Percentiles rank a stretch among this genome's conserved stretches.
These are phyloP conservation scores for Hypotaenidia okinawae DNA, from an alignment of 2,797 vertebrate genomes.

Conservation along the genomic window DNA sequence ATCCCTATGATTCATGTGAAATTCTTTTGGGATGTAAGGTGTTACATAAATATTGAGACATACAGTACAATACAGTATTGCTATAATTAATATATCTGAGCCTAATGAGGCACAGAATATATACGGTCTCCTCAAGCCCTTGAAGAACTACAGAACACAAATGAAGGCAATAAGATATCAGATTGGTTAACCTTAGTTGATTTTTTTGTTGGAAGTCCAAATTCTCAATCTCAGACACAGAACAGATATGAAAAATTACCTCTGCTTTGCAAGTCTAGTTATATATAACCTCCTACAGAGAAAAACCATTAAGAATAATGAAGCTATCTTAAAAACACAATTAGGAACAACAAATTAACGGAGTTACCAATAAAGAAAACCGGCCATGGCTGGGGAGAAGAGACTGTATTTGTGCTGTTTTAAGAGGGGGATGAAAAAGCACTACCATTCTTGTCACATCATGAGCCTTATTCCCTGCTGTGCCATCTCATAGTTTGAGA, in stretches of 20 bases:
- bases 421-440: conserved; percentile 22
- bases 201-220: not conserved
- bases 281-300: not conserved
- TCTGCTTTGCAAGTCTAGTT: not conserved
- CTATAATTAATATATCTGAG: not conserved
- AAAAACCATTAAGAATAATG: conserved; percentile 7
- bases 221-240: not conserved
- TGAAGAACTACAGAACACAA: not conserved
- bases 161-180: not conserved
- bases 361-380: not conserved
- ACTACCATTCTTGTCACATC: not conserved
- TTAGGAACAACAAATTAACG: conserved; percentile 27
- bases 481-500: not conserved
- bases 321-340: not conserved
- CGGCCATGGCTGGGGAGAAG: not conserved
- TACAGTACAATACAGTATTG: not conserved
- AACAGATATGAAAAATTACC: not conserved
- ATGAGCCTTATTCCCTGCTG: conserved; percentile 19
- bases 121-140: not conserved
- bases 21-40: not conserved
- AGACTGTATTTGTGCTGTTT: conserved; percentile 6
- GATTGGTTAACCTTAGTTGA: not conserved
- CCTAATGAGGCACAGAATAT: not conserved
- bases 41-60: not conserved
- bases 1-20: not conserved